Conservation (phyloP, 1,140 invertebrate species). For the Drosophila tropicalis region DNA sequence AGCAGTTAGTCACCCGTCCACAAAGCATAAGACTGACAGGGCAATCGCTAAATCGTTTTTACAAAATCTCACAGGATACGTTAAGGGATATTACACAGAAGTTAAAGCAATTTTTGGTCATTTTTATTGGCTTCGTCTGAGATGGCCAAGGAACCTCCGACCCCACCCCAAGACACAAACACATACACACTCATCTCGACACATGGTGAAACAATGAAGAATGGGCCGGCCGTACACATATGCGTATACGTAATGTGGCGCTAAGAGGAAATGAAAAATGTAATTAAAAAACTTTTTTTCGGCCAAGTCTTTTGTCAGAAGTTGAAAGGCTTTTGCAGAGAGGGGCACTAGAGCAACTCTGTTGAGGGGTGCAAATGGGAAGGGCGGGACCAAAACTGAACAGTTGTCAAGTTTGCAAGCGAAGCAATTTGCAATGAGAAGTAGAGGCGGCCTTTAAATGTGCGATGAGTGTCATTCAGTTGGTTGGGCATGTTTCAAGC, state of each 20-base stretch:
- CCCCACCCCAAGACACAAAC: constrained; percentile 1
- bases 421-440: constrained; percentile 44
- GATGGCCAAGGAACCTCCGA: constrained; percentile 9
- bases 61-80: constrained; percentile 48
- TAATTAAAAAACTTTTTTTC: constrained; percentile 78
- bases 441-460: constrained; percentile 62
- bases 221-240: constrained; percentile 26
- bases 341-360: neutral
- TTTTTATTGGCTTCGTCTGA: constrained; percentile 67
- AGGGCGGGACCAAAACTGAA: constrained; percentile 48
- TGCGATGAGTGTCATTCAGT: constrained; percentile 57
- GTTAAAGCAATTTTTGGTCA: constrained; percentile 63
- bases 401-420: constrained; percentile 64
- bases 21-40: constrained; percentile 58
- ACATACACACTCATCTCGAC: constrained; percentile 14
- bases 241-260: constrained; percentile 71
- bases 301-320: constrained; percentile 60
- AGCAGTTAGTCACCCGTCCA: constrained; percentile 66
- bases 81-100: constrained; percentile 62
- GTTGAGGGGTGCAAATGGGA: too few species aligned
- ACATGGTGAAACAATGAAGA: constrained; percentile 16
- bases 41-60: constrained; percentile 62
- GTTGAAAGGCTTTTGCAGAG: constrained; percentile 11
- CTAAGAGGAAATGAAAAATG: constrained; percentile 76
- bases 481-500: constrained; percentile 57